Base-by-base conservation (phyloP, 1,140 invertebrate genomes). In the Limonius californicus region DNA sequence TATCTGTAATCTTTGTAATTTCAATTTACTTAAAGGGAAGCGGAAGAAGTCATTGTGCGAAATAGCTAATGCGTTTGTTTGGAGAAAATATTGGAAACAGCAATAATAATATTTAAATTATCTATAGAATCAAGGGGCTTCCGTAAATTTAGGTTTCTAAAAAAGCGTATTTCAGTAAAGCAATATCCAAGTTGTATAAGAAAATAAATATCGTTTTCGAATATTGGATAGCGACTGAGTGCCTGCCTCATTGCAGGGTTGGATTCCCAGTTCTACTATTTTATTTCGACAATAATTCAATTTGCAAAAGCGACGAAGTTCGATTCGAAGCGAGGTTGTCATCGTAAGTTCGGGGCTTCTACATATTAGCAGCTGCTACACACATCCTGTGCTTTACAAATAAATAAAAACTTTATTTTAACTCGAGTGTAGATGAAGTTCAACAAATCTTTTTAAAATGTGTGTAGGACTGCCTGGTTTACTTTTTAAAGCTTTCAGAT, bases 201-300 rank as follows among this genome's bases (percentile, higher is more conserved):
- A 64, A 60, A 64, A 64, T 60, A 60, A 60, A 57, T 59, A 57
- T 43, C 54, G 55, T 59, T 60, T 64, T 39, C 57, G 63, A 64
- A 64, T 64, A 64, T 64, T 64, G 63, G 58, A 64, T 60, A 39
- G 58, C 58, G 54, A 60, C 58, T 64, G 57, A 60, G 57, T 64
- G 63, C 58, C 57, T 59, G 20, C 39, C 42, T 62, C 61, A 62
- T 62, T 62, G 61, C 61, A 32, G 57, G 55, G 54, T 57, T 55
- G 55, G 61, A 62, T 57, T 62, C 61, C 61, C 61, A 58, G 61
- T 58, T 57, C 61, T 62, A 62, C 61, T 62, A 62, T 64, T 64
- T 64, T 64, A 57, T 59, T 64, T 64, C 54, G 56, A 57, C 57
- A 60, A 64, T 64, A 64, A 64, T 59, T 64, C 63, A 64, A 59